Conservation (phyloP, 2,113 vertebrate genomes). For the Salvelinus fontinalis region DNA sequence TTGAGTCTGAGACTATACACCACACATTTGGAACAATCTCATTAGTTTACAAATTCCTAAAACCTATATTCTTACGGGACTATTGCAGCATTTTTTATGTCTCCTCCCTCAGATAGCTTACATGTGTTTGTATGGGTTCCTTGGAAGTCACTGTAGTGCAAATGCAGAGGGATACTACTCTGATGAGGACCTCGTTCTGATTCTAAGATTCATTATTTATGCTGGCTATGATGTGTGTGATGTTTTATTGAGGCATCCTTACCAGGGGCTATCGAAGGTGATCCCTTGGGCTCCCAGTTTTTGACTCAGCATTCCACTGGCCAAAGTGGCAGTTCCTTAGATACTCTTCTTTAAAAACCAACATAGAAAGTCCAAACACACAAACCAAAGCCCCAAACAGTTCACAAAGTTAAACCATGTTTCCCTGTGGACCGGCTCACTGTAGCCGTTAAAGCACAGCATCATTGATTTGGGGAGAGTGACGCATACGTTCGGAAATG, state of each 20-base stretch:
- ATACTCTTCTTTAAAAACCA: background rate
- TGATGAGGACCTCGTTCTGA: too few species aligned
- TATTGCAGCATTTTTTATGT: background rate
- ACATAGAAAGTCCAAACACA: background rate
- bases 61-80: background rate
- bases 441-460: background rate
- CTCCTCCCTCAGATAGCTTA: background rate
- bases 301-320: background rate
- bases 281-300: background rate
- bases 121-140: background rate
- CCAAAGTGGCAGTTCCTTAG: background rate
- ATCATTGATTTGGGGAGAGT: background rate
- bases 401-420: background rate
- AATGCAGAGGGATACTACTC: background rate
- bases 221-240: background rate
- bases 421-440: background rate
- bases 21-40: background rate
- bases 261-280: background rate
- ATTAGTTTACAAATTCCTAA: background rate
- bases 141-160: conserved; percentile 4
- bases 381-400: background rate
- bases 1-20: too few species aligned
- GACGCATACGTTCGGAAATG: background rate
- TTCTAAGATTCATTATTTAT: conserved; percentile 5
- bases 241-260: background rate